Base-by-base conservation (phyloP, 2,888 invertebrate species). In the Xiphydria camelus region DNA sequence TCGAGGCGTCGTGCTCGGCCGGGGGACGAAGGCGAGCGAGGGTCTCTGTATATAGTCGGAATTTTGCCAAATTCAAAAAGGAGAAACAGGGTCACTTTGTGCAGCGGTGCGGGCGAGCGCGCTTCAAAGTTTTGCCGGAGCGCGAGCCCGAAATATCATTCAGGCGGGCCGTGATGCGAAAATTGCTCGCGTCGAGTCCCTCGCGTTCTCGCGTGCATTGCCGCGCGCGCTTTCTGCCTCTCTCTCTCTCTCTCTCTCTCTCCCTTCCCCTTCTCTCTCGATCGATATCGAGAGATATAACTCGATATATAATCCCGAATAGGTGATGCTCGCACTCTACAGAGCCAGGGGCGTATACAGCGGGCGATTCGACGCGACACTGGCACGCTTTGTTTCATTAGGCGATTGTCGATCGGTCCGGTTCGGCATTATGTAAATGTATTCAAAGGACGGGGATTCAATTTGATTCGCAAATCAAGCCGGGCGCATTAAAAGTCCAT, bases 281-380 rank as follows among this genome's bases (percentile, higher is more conserved):
- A 64, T 66, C 64, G 56, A 66, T 64, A 64, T 64, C 57, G 57
- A 51, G 51, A 53, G 51, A 55, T 58, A 57, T 60, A 63, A 64
- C 59, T 64, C 59, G 57, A 65, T 60, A 61, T 57, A 56, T n/a
- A n/a, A n/a, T 41, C 19, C 48, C 39, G 34, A 20, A 36, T 39
- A 26, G 46, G 31, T 32, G 37, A 49, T 39, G 29, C 33, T 35
- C 29, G 12, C 31, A 45, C n/a, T 34, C 34, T 25, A 29, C 17
- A 18, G 21, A 10, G 14, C 21, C 41, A 12, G 34, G 38, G 26
- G 45, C 37, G 41, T 48, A 41, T n/a, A n/a, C n/a, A n/a, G n/a
- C n/a, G n/a, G n/a, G n/a, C 29, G 15, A 29, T 12, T 29, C 12
- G 6, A 29, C 3, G 37, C 36, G 29, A 15, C 23, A 18, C 29